Base-by-base conservation (phyloP, 2,888 invertebrate species). In the Lysandra coridon region DNA sequence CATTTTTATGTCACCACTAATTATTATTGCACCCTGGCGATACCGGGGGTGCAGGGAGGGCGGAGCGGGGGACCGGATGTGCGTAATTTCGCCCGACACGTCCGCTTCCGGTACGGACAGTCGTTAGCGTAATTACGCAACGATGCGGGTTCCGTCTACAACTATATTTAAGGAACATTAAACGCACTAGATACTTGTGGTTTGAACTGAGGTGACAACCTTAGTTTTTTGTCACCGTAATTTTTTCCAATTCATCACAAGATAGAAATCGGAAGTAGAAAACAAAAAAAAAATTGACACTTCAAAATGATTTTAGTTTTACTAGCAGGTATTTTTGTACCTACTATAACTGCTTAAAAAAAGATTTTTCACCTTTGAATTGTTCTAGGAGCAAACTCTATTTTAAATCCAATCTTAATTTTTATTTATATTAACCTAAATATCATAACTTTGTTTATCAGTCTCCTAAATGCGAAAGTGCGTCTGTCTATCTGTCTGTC, bases 31-130 rank as follows among this genome's bases (percentile, higher is more conserved):
- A 83, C 84, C 86, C 86, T 91, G 92, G 87, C 91, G 91, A 89
- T 3, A 4, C 12, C 64, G 33, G 69, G 33, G 69, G 33, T 3
- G 69, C 0, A 0, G 69, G 14, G 33, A 1, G 69, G 2, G 69
- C 33, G 69, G 69, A 4, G 17, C 12, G 69, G 69, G 33, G 64
- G 23, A 30, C 81, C 93, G 94, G 94, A 94, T 89, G 90, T 84
- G 88, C 88, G 90, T 92, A 92, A 91, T 93, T 93, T 88, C 91
- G 91, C 89, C 91, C 90, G 91, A 92, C 93, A 87, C 89, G 90
- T 89, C 92, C 91, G 89, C 85, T 93, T 94, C 94, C 94, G 88
- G 90, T 85, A 84, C 83, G 82, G 80, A 78, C 60, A 78, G 80
- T 79, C 73, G 74, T 79, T 81, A 81, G 73, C 86, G 79, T 69